Conservation (phyloP, 2,113 vertebrate genomes). For the Tetrao urogallus region DNA sequence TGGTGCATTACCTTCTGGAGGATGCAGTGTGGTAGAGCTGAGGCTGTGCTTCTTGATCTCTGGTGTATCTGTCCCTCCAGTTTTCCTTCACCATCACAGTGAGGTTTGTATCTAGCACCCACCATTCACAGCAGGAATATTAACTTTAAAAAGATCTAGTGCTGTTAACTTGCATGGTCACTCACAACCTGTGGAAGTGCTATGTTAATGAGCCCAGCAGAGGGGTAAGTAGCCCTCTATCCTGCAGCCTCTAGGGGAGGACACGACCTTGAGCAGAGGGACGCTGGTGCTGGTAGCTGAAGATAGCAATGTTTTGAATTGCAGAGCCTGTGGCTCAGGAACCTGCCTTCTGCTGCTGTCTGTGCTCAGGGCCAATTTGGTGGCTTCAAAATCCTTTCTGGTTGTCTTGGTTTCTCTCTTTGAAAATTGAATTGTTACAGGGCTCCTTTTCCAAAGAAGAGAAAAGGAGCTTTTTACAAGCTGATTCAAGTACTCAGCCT, state of each 20-base stretch:
- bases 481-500: neutral
- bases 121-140: neutral
- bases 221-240: neutral
- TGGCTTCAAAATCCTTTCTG: neutral
- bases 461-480: neutral
- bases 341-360: rapidly evolving
- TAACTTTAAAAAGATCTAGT: neutral
- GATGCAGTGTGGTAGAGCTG: neutral
- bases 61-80: neutral
- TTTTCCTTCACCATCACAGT: rapidly evolving
- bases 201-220: neutral
- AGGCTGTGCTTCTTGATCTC: neutral
- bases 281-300: rapidly evolving
- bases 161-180: neutral
- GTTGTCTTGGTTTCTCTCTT: neutral
- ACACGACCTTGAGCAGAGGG: neutral
- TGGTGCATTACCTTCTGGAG: neutral
- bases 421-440: neutral
- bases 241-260: neutral
- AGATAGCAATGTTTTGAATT: rapidly evolving
- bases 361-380: neutral
- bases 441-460: neutral
- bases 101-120: rapidly evolving
- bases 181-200: neutral
- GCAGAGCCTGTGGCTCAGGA: neutral